Conservation (phyloP, 2,113 vertebrate genomes). For the Rhodinocichla rosea region DNA sequence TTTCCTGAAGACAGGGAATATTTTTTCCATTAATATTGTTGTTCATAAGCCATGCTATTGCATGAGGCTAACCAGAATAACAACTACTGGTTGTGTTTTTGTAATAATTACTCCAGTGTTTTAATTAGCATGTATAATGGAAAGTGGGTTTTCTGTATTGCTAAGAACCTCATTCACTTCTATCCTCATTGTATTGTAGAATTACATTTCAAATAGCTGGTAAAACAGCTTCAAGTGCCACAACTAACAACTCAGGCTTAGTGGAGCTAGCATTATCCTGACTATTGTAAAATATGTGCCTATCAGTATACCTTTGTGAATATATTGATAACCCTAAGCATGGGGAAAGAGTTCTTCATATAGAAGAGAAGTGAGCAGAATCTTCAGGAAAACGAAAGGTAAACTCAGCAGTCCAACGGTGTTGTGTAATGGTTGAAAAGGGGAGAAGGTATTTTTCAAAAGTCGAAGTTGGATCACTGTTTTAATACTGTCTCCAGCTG, state of each 20-base stretch:
- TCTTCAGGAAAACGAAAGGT: not conserved
- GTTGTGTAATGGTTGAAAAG: not conserved
- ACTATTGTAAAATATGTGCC: not conserved
- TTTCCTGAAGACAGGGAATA: slow-evolving; percentile 4
- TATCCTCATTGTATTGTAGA: not conserved
- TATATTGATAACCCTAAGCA: not conserved
- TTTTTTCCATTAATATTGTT: not conserved
- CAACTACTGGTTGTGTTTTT: not conserved
- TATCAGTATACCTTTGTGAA: not conserved
- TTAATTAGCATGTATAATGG: slow-evolving; percentile 14
- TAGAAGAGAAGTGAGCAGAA: not conserved
- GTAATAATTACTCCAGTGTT: not conserved
- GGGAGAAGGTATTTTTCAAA: not conserved
- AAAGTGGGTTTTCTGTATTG: not conserved
- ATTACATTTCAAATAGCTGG: not conserved
- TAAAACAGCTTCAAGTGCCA: not conserved
- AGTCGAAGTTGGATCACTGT: not conserved
- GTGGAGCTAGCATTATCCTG: not conserved
- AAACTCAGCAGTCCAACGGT: not conserved
- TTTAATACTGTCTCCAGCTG: not conserved
- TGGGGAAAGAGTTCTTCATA: not conserved
- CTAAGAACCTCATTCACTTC: not conserved
- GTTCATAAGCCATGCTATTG: not conserved
- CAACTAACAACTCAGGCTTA: not conserved
- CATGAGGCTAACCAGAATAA: not conserved